Conservation (phyloP, 2,888 invertebrate species). For the Drosophila paranaensis region DNA sequence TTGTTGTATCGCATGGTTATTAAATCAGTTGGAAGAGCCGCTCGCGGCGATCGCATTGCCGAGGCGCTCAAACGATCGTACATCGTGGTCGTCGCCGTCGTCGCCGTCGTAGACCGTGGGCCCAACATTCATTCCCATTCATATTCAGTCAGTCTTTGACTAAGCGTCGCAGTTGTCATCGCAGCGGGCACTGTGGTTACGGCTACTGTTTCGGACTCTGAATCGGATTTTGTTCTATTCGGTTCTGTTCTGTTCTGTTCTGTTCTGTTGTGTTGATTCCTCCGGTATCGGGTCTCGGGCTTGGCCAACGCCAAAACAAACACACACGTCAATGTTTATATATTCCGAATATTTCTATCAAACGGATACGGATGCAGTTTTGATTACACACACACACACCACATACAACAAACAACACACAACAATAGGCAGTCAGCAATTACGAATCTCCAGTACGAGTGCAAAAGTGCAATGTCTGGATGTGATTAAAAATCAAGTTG, state of each 20-base stretch:
- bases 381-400: conserved; percentile 33
- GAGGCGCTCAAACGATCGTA: conserved; percentile 47
- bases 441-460: conserved; percentile 47
- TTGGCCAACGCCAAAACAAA: conserved; percentile 27
- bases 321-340: neutral
- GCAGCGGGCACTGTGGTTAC: conserved; percentile 53
- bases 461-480: conserved; percentile 73
- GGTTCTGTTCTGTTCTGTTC: conserved; percentile 2
- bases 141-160: conserved; percentile 75
- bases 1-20: conserved; percentile 30
- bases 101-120: conserved; percentile 34
- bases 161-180: conserved; percentile 66
- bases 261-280: conserved; percentile 29
- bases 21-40: conserved; percentile 63
- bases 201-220: conserved; percentile 30
- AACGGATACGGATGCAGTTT: conserved; percentile 64
- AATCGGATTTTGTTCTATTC: conserved; percentile 20
- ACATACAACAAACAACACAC: conserved; percentile 1
- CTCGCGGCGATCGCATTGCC: conserved; percentile 47
- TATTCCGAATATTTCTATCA: conserved; percentile 29
- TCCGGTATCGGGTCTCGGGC: conserved; percentile 32
- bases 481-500: conserved; percentile 60
- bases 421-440: conserved; percentile 41
- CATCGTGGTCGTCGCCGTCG: conserved; percentile 39
- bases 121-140: conserved; percentile 58